A percentile compares a stretch with the other conserved stretches of the same genome.
Conservation (phyloP, 2,113 vertebrate species). For the Fukomys damarensis region DNA sequence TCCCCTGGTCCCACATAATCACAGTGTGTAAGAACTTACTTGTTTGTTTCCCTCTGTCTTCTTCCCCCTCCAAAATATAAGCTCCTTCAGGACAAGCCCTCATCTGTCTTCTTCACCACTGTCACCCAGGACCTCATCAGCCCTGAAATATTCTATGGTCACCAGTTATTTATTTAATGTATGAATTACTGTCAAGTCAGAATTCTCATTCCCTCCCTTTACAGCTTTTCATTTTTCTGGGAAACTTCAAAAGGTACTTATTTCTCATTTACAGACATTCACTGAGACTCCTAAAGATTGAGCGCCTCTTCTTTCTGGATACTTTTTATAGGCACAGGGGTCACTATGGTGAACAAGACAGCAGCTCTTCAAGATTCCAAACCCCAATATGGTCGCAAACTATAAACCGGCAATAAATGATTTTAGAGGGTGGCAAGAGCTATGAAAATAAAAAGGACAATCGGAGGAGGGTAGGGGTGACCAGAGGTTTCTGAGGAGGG, state of each 20-base stretch:
- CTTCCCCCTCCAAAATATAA: neutral
- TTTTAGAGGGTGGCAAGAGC: neutral
- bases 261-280: neutral
- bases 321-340: too few species aligned
- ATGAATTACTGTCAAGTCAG: neutral
- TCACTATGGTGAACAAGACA: neutral
- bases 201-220: neutral
- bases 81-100: neutral
- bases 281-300: neutral
- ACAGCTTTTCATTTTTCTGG: neutral
- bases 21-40: accelerated
- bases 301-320: neutral
- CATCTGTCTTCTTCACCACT: accelerated
- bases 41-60: neutral
- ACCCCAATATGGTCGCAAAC: neutral
- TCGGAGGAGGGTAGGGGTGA: neutral
- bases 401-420: neutral
- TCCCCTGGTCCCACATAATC: neutral
- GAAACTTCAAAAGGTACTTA: neutral
- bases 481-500: neutral
- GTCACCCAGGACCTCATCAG: too few species aligned
- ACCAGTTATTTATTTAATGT: neutral
- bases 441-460: neutral
- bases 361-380: neutral
- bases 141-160: neutral